Base-by-base conservation (phyloP, 1,140 invertebrate genomes). In the Neodiprion virginianus region DNA sequence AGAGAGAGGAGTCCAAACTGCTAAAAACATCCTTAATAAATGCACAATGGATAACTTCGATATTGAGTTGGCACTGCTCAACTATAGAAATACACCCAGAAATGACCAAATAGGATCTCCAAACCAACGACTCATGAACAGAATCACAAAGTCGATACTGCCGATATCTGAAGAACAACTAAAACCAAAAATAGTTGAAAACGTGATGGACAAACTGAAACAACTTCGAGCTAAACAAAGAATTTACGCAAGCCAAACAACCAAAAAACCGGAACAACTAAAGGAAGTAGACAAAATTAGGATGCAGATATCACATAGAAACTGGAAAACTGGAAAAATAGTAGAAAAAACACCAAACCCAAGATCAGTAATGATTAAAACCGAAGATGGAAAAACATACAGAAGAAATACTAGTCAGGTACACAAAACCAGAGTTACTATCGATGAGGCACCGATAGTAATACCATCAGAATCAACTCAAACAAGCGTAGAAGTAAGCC, bases 1-100 rank as follows among this genome's bases (percentile, higher is more conserved):
- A 67, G 76, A 77, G 47, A 53, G 69, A 72, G 74, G 74, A 49
- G 76, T 74, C 7, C 48, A 71, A 68, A 50, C 47, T 5, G 50
- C n/a, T 47, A 74, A 77, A 49, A 65, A 40, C 17, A 76, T 77
- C 17, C 47, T 77, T 12, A 61, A 17, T 5, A 61, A 17, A 61
- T 61, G 53, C 53, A 61, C 53, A 17, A 61, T 61, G 53, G 68
- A 69, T 17, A 61, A 17, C 53, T 61, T 3, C 11, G 53, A 61
- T 61, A 61, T 61, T 17, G 11, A 61, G n/a, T 17, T 61, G 5
- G 53, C 53, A 14, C 53, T 61, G 53, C 53, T 61, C 53, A 61
- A 61, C 53, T 17, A 14, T 8, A 61, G 53, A 61, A 61, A 61
- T 8, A 61, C 53, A 61, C 53, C 53, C 11, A 61, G 53, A 17